phyloP scores from a whole-genome alignment of 2,113 vertebrate species.

The Lanius ludovicianus region DNA sequence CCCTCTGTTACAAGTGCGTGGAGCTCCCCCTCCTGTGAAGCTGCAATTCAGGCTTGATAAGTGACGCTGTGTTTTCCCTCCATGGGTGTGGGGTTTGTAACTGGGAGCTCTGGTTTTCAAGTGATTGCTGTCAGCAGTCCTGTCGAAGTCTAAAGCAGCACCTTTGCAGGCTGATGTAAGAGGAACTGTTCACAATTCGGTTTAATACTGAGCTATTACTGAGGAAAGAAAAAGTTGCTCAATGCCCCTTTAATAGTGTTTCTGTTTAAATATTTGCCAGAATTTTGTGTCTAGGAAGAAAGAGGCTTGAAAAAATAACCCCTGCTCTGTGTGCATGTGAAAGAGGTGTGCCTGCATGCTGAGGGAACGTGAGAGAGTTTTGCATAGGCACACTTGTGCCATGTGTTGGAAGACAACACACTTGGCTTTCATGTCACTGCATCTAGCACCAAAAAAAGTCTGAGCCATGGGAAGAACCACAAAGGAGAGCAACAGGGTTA shows the following conservation, averaged over 20 bases:
- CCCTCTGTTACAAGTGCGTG: neutral
- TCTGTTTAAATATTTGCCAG: slow-evolving; percentile 76
- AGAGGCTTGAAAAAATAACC: slow-evolving; percentile 17
- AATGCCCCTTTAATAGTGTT: slow-evolving; percentile 62
- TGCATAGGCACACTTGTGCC: rapidly evolving
- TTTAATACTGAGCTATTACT: slow-evolving; percentile 58
- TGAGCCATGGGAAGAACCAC: neutral
- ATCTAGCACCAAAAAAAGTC: neutral
- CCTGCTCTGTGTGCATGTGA: neutral
- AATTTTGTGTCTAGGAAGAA: slow-evolving; percentile 51
- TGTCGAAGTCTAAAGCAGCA: slow-evolving; percentile 10
- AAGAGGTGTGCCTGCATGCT: neutral
- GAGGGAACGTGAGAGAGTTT: neutral
- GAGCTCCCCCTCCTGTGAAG: slow-evolving; percentile 1
- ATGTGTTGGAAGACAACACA: neutral
- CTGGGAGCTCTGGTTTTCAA: neutral
- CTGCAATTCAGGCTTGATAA: neutral
- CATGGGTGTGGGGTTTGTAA: neutral
- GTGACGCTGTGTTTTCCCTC: neutral
- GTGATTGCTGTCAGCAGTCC: slow-evolving; percentile 40
- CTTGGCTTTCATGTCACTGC: neutral
- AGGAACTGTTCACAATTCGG: slow-evolving; percentile 66
- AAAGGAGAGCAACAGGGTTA: neutral
- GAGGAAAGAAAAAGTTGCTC: slow-evolving; percentile 62
- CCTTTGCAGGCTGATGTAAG: slow-evolving; percentile 52